Percentiles rank a stretch among this genome's conserved stretches.
Conservation (phyloP, 2,113 vertebrate species). For the Aegotheles bennettii region DNA sequence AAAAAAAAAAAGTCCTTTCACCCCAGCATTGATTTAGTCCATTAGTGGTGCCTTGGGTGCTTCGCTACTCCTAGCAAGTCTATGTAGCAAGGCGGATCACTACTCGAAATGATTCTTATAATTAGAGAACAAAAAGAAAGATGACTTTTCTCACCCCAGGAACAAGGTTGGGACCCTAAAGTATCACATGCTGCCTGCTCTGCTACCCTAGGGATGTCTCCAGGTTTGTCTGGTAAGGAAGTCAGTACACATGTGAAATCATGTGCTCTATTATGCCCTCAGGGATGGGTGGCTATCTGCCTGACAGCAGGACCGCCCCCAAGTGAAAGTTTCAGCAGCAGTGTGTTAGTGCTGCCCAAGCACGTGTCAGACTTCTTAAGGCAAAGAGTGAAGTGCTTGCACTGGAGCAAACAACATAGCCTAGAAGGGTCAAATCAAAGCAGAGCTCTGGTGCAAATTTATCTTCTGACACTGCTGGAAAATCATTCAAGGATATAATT, state of each 20-base stretch:
- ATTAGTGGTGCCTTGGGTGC: background rate
- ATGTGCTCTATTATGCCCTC: background rate
- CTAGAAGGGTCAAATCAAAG: background rate
- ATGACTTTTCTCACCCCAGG: background rate
- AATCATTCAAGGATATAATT: background rate
- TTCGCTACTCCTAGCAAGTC: background rate
- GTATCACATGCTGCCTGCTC: background rate
- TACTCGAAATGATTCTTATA: background rate
- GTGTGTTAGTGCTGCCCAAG: background rate
- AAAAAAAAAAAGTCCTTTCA: background rate
- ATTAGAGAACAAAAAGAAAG: background rate
- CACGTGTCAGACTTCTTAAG: background rate
- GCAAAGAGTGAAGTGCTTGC: background rate
- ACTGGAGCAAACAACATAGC: background rate
- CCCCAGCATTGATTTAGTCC: background rate
- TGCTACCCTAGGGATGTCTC: background rate
- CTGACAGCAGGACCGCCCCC: background rate
- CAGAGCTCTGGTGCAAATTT: background rate
- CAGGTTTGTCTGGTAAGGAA: background rate
- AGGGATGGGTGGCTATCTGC: background rate
- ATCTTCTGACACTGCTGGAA: background rate
- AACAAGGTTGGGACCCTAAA: background rate
- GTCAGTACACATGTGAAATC: background rate
- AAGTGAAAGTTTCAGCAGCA: background rate
- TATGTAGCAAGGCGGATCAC: background rate